A percentile compares a stretch with the other conserved stretches of the same genome.
phyloP scores from a whole-genome alignment of 2,888 invertebrate genomes.

The Leptinotarsa tumamoca region DNA sequence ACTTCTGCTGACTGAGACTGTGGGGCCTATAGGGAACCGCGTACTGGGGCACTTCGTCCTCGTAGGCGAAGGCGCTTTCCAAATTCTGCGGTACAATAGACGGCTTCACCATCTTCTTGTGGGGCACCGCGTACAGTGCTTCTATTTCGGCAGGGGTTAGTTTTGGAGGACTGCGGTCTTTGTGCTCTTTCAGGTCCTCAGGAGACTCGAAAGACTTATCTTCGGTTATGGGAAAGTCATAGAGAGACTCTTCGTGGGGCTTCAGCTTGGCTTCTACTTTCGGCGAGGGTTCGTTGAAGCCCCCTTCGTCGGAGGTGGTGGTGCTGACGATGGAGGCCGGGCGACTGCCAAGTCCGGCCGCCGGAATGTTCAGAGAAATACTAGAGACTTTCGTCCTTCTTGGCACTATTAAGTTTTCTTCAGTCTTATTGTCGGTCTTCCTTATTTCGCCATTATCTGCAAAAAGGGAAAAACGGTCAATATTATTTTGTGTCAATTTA shows the following conservation, averaged over 20 bases:
- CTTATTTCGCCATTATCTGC: constrained; percentile 48
- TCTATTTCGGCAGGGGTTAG: constrained; percentile 59
- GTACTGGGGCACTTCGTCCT: constrained; percentile 41
- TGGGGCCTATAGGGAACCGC: constrained; percentile 50
- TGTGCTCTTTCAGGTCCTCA: constrained; percentile 49
- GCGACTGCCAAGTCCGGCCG: constrained; percentile 73
- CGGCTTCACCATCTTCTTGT: constrained; percentile 50
- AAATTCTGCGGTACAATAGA: constrained; percentile 20
- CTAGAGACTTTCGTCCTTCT: constrained; percentile 72
- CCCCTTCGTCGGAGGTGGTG: constrained; percentile 63
- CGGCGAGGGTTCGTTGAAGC: constrained; percentile 79
- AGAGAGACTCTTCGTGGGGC: constrained; percentile 60
- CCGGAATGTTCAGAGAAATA: constrained; percentile 74
- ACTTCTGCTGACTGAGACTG: constrained; percentile 61
- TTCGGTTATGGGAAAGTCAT: constrained; percentile 53
- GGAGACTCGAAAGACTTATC: constrained; percentile 55
- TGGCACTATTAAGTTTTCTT: constrained; percentile 59
- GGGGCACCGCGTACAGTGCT: constrained; percentile 62
- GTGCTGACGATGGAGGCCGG: constrained; percentile 78
- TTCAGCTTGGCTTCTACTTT: constrained; percentile 73
- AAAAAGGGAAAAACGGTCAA: not conserved
- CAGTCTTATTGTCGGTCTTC: constrained; percentile 59
- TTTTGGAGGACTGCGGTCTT: constrained; percentile 45
- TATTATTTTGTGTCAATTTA: not conserved
- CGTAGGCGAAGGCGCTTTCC: constrained; percentile 30